These are phyloP conservation scores for Osmoderma eremita DNA, from an alignment of 2,888 invertebrate species.

Conservation along the genomic window DNA sequence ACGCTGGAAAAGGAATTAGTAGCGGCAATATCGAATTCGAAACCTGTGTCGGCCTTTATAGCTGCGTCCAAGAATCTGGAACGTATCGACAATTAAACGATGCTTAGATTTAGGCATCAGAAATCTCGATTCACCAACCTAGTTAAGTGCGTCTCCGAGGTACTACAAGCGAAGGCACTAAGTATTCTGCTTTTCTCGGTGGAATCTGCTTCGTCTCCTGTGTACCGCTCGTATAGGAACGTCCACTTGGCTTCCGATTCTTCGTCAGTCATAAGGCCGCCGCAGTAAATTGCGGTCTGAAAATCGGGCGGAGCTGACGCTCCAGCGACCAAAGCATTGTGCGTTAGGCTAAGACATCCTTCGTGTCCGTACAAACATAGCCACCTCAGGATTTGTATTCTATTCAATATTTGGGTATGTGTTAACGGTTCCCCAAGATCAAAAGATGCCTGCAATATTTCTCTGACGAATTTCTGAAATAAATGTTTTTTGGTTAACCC, in stretches of 20 bases:
- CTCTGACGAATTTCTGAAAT: constrained; percentile 15
- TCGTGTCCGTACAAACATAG: constrained; percentile 58
- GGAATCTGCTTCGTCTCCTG: constrained; percentile 7
- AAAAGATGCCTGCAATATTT: constrained; percentile 6
- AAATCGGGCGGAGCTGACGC: constrained; percentile 6
- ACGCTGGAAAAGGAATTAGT: constrained; percentile 9
- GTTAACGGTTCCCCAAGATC: constrained; percentile 3
- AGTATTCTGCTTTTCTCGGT: constrained; percentile 17
- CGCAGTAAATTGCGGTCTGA: constrained; percentile 24
- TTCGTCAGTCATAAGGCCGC: constrained; percentile 13
- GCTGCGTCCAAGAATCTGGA: constrained; percentile 25
- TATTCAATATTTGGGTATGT: constrained; percentile 54
- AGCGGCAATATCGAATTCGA: not conserved
- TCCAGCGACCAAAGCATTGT: constrained; percentile 7
- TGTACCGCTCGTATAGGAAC: constrained; percentile 15
- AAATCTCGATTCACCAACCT: constrained; percentile 13
- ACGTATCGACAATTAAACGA: not conserved
- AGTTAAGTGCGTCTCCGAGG: not conserved
- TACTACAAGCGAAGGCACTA: constrained; percentile 25
- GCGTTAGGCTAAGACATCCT: constrained; percentile 53
- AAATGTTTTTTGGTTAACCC: too few species aligned
- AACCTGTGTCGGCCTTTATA: not conserved
- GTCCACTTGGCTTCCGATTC: constrained; percentile 16
- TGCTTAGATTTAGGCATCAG: not conserved
- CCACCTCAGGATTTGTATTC: constrained; percentile 53